A percentile compares a stretch with the other conserved stretches of the same genome.
phyloP scores from a whole-genome alignment of 2,888 invertebrate genomes.

The Clanis bilineata region DNA sequence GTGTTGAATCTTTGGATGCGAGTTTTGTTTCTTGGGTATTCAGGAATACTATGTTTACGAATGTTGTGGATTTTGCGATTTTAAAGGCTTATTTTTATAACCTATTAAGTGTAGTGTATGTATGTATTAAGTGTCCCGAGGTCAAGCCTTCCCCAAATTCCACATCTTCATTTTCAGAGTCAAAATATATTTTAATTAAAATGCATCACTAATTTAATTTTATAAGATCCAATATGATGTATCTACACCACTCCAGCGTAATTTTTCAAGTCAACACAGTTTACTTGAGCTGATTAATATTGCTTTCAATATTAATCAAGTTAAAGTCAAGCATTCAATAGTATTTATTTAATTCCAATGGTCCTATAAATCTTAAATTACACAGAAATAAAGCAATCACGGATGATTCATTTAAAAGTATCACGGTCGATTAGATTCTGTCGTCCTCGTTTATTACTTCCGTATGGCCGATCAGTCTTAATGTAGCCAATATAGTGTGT shows the following conservation, averaged over 20 bases:
- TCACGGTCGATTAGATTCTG: constrained; percentile 5
- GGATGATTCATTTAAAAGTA: constrained; percentile 6
- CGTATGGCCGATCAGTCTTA: constrained; percentile 4
- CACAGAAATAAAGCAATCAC: constrained; percentile 4
- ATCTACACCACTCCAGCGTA: too few relatives aligned
- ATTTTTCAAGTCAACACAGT: too few relatives aligned
- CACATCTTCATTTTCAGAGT: too few relatives aligned
- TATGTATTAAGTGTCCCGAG: too few relatives aligned
- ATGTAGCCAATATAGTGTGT: constrained; percentile 11
- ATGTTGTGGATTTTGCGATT: too few relatives aligned
- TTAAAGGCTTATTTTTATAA: too few relatives aligned
- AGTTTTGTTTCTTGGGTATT: not conserved
- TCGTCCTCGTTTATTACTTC: constrained; percentile 12
- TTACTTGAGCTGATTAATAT: too few relatives aligned
- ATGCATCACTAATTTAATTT: too few relatives aligned
- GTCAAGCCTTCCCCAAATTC: too few relatives aligned
- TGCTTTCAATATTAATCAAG: not conserved
- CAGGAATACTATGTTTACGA: not conserved
- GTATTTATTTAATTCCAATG: not conserved
- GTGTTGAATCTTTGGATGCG: not conserved
- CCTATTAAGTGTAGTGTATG: too few relatives aligned
- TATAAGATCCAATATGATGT: too few relatives aligned
- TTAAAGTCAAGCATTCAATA: not conserved
- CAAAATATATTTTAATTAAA: too few relatives aligned
- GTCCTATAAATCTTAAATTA: not conserved